Base-by-base conservation (phyloP, 1,140 invertebrate genomes). In the Archivesica marissinica region DNA sequence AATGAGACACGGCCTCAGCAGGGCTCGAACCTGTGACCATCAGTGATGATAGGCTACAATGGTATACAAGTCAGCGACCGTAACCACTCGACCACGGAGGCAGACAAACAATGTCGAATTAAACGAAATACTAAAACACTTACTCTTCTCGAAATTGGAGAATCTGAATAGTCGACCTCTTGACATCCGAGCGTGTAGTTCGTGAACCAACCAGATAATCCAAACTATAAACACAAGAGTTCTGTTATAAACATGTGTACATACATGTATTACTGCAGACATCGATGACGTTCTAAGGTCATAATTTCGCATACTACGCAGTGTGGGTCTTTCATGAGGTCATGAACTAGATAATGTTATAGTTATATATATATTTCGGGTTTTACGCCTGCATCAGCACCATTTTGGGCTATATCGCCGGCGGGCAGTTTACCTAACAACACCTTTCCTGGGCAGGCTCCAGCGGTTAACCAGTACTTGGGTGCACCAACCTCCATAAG, bases 151-250 rank as follows among this genome's bases (percentile, higher is more conserved):
- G 97, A 97, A 90, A 96, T 94, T 47, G 97, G 96, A 89, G 95
- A 95, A 88, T 95, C 94, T 47, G 97, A 97, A 94, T 97, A 98
- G 94, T 99, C 97, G 84, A 98, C 97, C 23, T 97, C 97, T 94
- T 99, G 96, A 95, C 98, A 99, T 90, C 95, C 95, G 89, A 97
- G 96, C 91, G 96, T 98, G 94, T 98, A 98, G 74, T 96, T 96
- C 78, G 97, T 94, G 89, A 96, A 95, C 83, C 96, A 96, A 17
- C 97, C 94, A 96, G 61, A 96, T 96, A 81, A 96, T 95, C 68
- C 96, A 70, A 98, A 94, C 95, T 98, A 95, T 68, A 91, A 70
- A 41, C 41, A 17, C 41, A 9, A 44, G 41, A 9, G 41, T 7
- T 44, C 17, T 44, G 7, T 44, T 44, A n/a, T 44, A 17, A 44